A percentile compares a stretch with the other conserved stretches of the same genome.
phyloP scores from a whole-genome alignment of 1,140 invertebrate genomes.

The Drosophila nasuta region DNA sequence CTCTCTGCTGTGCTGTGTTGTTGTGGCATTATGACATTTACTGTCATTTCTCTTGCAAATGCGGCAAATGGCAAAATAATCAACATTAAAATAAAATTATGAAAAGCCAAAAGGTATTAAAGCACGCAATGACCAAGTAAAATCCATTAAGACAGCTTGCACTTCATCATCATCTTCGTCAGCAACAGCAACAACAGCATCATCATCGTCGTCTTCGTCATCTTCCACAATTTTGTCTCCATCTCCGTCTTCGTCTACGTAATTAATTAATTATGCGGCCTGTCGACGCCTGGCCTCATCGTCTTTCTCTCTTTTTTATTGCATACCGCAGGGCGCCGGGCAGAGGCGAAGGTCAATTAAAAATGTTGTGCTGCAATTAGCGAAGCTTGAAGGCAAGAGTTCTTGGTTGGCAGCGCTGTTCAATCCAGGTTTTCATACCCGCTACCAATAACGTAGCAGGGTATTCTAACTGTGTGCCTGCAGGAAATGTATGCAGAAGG shows the following conservation, averaged over 20 bases:
- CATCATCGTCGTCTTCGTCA: not conserved
- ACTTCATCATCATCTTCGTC: slow-evolving; percentile 33
- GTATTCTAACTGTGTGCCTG: too few relatives aligned
- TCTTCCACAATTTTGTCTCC: not conserved
- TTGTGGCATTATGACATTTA: slow-evolving; percentile 70
- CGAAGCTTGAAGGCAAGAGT: slow-evolving; percentile 17
- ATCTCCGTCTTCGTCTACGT: slow-evolving; percentile 44
- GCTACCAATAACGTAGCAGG: too few relatives aligned
- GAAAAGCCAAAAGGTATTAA: slow-evolving; percentile 54
- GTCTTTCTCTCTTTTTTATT: slow-evolving; percentile 23
- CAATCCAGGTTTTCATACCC: slow-evolving; percentile 7
- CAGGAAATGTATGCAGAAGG: too few relatives aligned
- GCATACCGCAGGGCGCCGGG: slow-evolving; percentile 42
- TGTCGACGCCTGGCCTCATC: slow-evolving; percentile 14
- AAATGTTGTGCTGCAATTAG: slow-evolving; percentile 70
- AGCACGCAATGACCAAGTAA: slow-evolving; percentile 71
- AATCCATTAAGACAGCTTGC: slow-evolving; percentile 66
- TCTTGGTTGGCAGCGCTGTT: not conserved
- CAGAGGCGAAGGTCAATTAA: slow-evolving; percentile 75
- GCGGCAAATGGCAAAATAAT: slow-evolving; percentile 66
- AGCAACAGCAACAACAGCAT: not conserved
- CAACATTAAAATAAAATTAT: slow-evolving; percentile 71
- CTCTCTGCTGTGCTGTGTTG: not conserved
- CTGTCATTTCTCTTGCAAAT: slow-evolving; percentile 56
- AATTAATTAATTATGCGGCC: slow-evolving; percentile 71